Evolutionary conservation across 1,140 invertebrate genomes (phyloP).

Genomic region (Riptortus pedestris): DNA sequence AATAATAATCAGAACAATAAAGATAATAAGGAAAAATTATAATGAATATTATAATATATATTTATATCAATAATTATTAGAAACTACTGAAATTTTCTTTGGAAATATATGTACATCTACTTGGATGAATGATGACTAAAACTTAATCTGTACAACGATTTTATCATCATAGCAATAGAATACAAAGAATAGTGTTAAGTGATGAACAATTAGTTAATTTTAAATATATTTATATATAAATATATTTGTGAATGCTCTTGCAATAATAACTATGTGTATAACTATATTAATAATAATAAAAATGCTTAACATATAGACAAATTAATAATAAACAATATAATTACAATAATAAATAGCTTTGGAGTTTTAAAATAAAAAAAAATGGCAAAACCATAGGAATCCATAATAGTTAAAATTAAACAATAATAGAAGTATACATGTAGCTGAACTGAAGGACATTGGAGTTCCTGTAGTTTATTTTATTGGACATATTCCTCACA

Average conservation of each 20-base stretch:
- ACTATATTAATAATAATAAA: constrained; percentile 23
- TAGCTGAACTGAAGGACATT: background rate
- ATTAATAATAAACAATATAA: constrained; percentile 18
- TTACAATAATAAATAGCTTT: constrained; percentile 19
- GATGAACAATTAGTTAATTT: constrained; percentile 27
- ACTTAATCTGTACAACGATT: constrained; percentile 28
- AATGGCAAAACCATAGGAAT: constrained; percentile 7
- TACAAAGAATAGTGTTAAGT: constrained; percentile 28
- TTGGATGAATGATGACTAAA: constrained; percentile 24
- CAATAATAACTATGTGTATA: constrained; percentile 26
- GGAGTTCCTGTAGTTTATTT: constrained; percentile 1
- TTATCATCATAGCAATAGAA: constrained; percentile 16
- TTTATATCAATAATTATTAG: constrained; percentile 16
- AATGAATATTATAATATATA: constrained; percentile 17
- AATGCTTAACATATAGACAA: constrained; percentile 6
- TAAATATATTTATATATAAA: constrained; percentile 24
- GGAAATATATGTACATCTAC: constrained; percentile 27
- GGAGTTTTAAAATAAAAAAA: constrained; percentile 5
- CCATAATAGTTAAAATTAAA: constrained; percentile 1
- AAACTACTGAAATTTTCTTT: constrained; percentile 20
- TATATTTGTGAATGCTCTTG: constrained; percentile 25
- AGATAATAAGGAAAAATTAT: constrained; percentile 19
- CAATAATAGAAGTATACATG: background rate
- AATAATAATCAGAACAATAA: constrained; percentile 21
- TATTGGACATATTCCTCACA: too few relatives aligned